Evolutionary conservation across 1,140 invertebrate species (phyloP).

Genomic region (Aleiodes sp.): DNA sequence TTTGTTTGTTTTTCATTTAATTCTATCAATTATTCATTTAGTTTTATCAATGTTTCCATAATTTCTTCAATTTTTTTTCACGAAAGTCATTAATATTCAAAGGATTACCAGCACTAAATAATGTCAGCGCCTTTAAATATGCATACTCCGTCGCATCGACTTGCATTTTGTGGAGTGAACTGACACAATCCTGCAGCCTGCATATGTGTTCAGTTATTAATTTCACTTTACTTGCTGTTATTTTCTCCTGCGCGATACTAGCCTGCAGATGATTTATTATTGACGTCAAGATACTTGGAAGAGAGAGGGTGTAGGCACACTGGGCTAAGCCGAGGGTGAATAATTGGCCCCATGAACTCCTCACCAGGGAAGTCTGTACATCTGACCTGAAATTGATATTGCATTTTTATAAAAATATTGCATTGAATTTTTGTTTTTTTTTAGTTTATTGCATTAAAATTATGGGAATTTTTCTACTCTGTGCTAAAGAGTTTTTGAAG

Average conservation of each 20-base stretch:
- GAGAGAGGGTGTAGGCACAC: conserved; percentile 81
- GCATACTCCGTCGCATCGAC: conserved; percentile 88
- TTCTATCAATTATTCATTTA: no score
- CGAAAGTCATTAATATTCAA: not conserved
- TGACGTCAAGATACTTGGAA: conserved; percentile 83
- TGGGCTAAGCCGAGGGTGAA: conserved; percentile 93
- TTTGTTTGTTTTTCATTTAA: no score
- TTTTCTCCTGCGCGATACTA: conserved; percentile 77
- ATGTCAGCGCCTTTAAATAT: conserved; percentile 86
- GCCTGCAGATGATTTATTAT: conserved; percentile 78
- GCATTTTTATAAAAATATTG: conserved; percentile 18
- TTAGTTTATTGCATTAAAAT: no score
- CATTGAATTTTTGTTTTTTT: no score
- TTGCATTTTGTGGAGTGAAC: conserved; percentile 77
- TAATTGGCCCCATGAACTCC: conserved; percentile 91
- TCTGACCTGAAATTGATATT: conserved; percentile 74
- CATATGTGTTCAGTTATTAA: conserved; percentile 84
- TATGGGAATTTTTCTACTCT: no score
- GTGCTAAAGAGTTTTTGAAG: no score
- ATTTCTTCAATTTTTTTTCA: no score
- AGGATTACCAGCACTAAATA: conserved; percentile 77
- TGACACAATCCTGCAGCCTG: conserved; percentile 85
- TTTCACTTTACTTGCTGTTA: conserved; percentile 77
- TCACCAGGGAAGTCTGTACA: conserved; percentile 83
- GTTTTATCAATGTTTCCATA: no score